Percentiles rank a stretch among this genome's conserved stretches.
These are phyloP conservation scores for Drosophila bipectinata DNA, from an alignment of 1,140 invertebrate species.

Conservation along the genomic window DNA sequence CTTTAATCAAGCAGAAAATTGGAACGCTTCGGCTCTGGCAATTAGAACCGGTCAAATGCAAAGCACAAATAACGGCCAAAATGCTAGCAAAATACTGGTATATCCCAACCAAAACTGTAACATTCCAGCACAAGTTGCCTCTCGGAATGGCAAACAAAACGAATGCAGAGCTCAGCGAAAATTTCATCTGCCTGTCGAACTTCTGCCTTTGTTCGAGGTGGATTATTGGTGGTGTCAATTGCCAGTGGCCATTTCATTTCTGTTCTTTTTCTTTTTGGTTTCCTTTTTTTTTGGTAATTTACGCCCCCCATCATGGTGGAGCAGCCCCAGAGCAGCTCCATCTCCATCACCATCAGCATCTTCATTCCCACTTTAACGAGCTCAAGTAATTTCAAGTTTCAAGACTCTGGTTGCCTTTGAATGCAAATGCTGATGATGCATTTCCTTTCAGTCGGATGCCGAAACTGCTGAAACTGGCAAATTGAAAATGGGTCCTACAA, in stretches of 20 bases:
- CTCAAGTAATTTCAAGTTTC: conserved; percentile 75
- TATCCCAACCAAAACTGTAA: conserved; percentile 30
- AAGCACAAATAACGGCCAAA: conserved; percentile 36
- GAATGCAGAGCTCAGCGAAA: conserved; percentile 70
- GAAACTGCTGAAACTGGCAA: conserved; percentile 66
- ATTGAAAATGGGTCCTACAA: conserved; percentile 77
- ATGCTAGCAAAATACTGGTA: conserved; percentile 16
- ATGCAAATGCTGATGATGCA: conserved; percentile 79
- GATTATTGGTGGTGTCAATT: conserved; percentile 81
- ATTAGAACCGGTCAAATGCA: conserved; percentile 56
- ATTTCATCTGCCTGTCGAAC: conserved; percentile 62
- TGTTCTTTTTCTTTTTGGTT: conserved; percentile 14
- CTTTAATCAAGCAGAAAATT: conserved; percentile 77
- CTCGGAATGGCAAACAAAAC: conserved; percentile 59
- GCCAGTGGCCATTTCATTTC: conserved; percentile 73
- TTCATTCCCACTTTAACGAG: conserved; percentile 43
- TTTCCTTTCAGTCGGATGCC: conserved; percentile 64
- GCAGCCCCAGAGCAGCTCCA: conserved; percentile 9
- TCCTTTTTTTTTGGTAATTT: conserved; percentile 69
- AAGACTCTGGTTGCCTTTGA: conserved; percentile 48
- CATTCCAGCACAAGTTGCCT: conserved; percentile 23
- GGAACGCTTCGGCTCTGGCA: conserved; percentile 50
- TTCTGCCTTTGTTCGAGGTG: conserved; percentile 41
- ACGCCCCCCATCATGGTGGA: conserved; percentile 35
- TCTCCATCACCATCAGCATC: conserved; percentile 21